Evolutionary conservation across 2,888 invertebrate species (phyloP).

Genomic region (Amphimallon solstitiale): DNA sequence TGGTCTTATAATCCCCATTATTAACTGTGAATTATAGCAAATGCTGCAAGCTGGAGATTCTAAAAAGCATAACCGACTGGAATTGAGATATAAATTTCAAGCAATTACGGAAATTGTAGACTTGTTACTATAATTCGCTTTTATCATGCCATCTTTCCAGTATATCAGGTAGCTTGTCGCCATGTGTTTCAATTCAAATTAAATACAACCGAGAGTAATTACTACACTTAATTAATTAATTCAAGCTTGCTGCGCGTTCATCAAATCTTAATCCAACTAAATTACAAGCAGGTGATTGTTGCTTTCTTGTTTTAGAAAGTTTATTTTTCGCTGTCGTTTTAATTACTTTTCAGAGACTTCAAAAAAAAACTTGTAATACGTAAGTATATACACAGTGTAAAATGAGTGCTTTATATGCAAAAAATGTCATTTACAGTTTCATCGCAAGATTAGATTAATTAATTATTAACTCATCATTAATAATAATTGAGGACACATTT

Average conservation of each 20-base stretch:
- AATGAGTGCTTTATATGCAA: too few relatives aligned
- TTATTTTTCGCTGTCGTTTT: not conserved
- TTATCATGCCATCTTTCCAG: conserved; percentile 25
- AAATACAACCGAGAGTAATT: conserved; percentile 13
- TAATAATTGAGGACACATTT: too few relatives aligned
- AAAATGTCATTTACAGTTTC: too few relatives aligned
- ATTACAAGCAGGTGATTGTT: conserved; percentile 11
- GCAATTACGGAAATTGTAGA: conserved; percentile 31
- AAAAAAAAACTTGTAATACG: not conserved
- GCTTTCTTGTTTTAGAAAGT: not conserved
- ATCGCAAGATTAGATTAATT: too few relatives aligned
- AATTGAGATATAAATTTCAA: conserved; percentile 29
- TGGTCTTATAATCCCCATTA: too few relatives aligned
- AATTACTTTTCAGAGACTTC: not conserved
- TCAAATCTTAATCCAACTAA: conserved; percentile 23
- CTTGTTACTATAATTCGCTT: conserved; percentile 25
- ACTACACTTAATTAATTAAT: conserved; percentile 27
- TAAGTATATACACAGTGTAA: too few relatives aligned
- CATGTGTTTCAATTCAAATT: conserved; percentile 26
- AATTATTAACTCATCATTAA: too few relatives aligned
- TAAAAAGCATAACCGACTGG: not conserved
- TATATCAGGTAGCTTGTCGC: conserved; percentile 20
- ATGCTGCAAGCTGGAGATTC: too few relatives aligned
- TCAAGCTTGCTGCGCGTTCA: conserved; percentile 5
- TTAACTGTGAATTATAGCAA: too few relatives aligned